A percentile compares a stretch with the other conserved stretches of the same genome.
Conservation (phyloP, 2,888 invertebrate species). For the Phrixothrix hirtus region DNA sequence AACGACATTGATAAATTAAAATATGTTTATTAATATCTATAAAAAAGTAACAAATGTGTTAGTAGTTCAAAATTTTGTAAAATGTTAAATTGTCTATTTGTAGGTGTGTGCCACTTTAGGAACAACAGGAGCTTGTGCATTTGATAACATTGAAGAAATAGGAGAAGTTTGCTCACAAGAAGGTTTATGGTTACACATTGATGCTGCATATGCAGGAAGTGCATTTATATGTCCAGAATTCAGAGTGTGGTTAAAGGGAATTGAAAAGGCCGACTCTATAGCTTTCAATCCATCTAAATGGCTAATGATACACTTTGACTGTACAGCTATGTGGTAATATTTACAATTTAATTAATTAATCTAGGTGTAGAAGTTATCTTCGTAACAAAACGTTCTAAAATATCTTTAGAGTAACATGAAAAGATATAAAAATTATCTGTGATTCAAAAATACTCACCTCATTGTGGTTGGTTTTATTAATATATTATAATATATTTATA, state of each 20-base stretch:
- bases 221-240: conserved; percentile 96
- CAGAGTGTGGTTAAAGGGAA: conserved; percentile 85
- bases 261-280: conserved; percentile 91
- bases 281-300: conserved; percentile 99
- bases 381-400: too few species aligned
- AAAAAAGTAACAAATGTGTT: too few species aligned
- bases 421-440: neutral
- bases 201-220: conserved; percentile 97
- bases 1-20: too few species aligned
- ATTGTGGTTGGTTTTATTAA: too few species aligned
- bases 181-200: conserved; percentile 93
- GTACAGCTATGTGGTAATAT: conserved; percentile 94
- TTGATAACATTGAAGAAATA: conserved; percentile 82
- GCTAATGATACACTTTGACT: conserved; percentile 99
- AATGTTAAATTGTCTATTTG: too few species aligned
- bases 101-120: conserved; percentile 95
- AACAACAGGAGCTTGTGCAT: conserved; percentile 95
- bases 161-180: conserved; percentile 73
- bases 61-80: too few species aligned
- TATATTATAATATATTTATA: too few species aligned
- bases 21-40: too few species aligned
- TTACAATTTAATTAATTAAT: neutral
- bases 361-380: too few species aligned
- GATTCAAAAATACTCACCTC: neutral
- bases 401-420: too few species aligned